Base-by-base conservation (phyloP, 2,113 vertebrate genomes). In the Panthera leo region DNA sequence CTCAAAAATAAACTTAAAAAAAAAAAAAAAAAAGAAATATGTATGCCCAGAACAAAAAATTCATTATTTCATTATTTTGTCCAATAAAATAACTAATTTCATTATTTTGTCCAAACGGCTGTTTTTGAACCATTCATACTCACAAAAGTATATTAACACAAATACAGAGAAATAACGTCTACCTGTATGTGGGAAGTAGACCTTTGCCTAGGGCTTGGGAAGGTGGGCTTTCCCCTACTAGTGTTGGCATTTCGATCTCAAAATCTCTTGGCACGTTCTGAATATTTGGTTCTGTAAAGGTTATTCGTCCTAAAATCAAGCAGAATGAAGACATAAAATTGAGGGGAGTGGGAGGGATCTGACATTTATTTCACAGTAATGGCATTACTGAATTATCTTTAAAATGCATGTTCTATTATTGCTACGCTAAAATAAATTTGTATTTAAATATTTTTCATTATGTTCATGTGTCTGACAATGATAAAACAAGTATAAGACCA, bases 251-350 rank as follows among this genome's bases (percentile, higher is more conserved):
- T 97, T 98, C 96, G 78, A 99, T 99, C 98, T 99, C 99, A 99
- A 99, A 99, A 98, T 99, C 99, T 99, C 99, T 99, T 68, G 99
- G 99, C 42, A 99, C 99, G 3, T 99, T 99, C 98, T 99, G 99
- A 98, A 99, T 99, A 98, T 99, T 99, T 95, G 99, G 99, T 94
- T 99, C 99, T 70, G 91, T 99, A 97, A 99, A 99, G 96, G 99
- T 99, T 96, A 99, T 99, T 94, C 99, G 98, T 79, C 99, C 99
- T 99, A 98, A 98, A 97, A 98, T 91, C 63, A 80, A 97, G 63
- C 70, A 97, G 2, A 95, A 94, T 18, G 7, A 73, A 98, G 25
- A 90, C 92, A 97, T 80, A 92, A 97, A 58, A 61, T 82, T 94
- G 84, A 53, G 96, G 23, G 73, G n/a, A 96, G 48, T 78, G 19